phyloP scores from a whole-genome alignment of 2,888 invertebrate species.

The Cephus runcator region DNA sequence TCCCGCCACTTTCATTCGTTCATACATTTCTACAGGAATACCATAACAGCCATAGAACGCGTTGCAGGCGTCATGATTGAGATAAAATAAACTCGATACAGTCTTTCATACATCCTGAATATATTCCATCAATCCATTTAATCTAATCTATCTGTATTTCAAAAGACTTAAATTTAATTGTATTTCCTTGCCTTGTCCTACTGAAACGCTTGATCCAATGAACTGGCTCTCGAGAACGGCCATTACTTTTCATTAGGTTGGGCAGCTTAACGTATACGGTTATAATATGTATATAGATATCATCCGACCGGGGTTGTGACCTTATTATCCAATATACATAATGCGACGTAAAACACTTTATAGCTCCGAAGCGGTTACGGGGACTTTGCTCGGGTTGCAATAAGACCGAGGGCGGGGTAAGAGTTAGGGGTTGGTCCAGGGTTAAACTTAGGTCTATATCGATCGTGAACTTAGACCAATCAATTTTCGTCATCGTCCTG shows the following conservation, averaged over 20 bases:
- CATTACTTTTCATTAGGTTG: constrained; percentile 20
- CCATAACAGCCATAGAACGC: too few relatives aligned
- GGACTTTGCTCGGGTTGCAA: neutral
- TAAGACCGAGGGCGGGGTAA: too few relatives aligned
- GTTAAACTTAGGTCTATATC: constrained; percentile 3
- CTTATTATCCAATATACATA: constrained; percentile 1
- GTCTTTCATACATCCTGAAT: too few relatives aligned
- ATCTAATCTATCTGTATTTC: too few relatives aligned
- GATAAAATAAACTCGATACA: too few relatives aligned
- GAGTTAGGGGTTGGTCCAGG: too few relatives aligned
- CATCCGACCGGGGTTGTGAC: constrained; percentile 4
- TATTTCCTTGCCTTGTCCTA: neutral
- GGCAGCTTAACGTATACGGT: constrained; percentile 13
- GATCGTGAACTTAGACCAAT: neutral
- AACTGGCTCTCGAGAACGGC: constrained; percentile 6
- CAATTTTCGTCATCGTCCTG: neutral
- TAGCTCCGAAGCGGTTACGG: neutral
- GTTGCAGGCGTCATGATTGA: too few relatives aligned
- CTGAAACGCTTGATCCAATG: constrained; percentile 11
- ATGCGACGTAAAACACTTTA: constrained; percentile 13
- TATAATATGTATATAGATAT: neutral
- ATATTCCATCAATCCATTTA: too few relatives aligned
- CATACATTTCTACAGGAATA: too few relatives aligned
- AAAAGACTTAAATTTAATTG: neutral
- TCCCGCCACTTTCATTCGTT: too few relatives aligned